Conservation (phyloP, 1,140 invertebrate genomes). For the Lethrus apterus region DNA sequence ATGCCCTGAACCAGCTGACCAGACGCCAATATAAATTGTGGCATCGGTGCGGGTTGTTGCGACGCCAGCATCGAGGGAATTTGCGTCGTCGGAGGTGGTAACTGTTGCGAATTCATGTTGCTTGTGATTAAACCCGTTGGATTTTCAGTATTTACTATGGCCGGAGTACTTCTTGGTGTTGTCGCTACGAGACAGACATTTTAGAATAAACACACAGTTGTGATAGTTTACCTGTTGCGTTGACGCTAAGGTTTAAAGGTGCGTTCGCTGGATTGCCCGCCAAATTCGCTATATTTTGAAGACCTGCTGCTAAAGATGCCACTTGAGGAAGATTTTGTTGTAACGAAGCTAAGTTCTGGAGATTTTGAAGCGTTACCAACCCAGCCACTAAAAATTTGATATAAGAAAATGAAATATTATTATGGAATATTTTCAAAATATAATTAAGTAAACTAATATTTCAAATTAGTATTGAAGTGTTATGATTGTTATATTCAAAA, state of each 20-base stretch:
- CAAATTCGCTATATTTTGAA: slow-evolving; percentile 62
- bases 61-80: slow-evolving; percentile 29
- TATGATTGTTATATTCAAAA: no score
- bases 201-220: no score
- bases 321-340: slow-evolving; percentile 61
- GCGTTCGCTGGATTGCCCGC: slow-evolving; percentile 64
- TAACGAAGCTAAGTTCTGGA: slow-evolving; percentile 63
- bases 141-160: slow-evolving; percentile 11
- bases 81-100: slow-evolving; percentile 23
- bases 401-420: slow-evolving; percentile 15
- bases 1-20: slow-evolving; percentile 86
- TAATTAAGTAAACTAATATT: no score
- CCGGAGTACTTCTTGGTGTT: background rate
- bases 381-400: slow-evolving; percentile 68
- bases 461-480: no score
- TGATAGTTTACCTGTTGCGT: slow-evolving; percentile 49
- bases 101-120: slow-evolving; percentile 19
- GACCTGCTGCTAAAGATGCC: slow-evolving; percentile 58
- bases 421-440: no score
- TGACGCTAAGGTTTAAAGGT: slow-evolving; percentile 71
- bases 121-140: slow-evolving; percentile 9
- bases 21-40: slow-evolving; percentile 83
- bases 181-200: no score
- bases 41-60: slow-evolving; percentile 68
- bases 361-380: slow-evolving; percentile 67